Conservation (phyloP, 2,888 invertebrate species). For the Anarsia innoxiella region DNA sequence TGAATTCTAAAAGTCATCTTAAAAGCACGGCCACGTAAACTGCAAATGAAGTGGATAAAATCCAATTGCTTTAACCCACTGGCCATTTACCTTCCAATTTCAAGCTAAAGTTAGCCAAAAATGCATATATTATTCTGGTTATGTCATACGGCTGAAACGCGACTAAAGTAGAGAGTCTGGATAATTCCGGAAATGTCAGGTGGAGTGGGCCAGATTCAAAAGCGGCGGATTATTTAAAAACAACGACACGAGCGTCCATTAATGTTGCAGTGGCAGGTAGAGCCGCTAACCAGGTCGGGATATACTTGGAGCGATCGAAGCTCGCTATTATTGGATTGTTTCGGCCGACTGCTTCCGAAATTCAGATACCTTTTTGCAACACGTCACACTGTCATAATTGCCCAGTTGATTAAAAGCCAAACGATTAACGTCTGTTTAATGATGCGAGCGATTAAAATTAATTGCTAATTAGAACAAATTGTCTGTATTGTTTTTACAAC, state of each 20-base stretch:
- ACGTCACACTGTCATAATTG: background rate
- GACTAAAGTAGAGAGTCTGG: conserved; percentile 28
- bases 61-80: background rate
- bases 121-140: no score
- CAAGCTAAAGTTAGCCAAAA: no score
- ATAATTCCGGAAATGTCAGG: conserved; percentile 50
- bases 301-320: conserved; percentile 67
- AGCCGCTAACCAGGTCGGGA: conserved; percentile 50
- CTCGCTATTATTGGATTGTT: conserved; percentile 55
- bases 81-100: conserved; percentile 1
- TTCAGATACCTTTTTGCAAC: conserved; percentile 34
- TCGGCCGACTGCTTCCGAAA: conserved; percentile 34
- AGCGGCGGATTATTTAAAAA: conserved; percentile 41
- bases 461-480: conserved; percentile 6
- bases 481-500: conserved; percentile 2
- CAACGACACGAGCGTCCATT: conserved; percentile 58
- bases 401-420: conserved; percentile 12
- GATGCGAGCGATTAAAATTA: conserved; percentile 18
- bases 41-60: no score
- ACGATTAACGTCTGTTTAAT: conserved; percentile 20
- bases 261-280: conserved; percentile 61
- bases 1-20: background rate
- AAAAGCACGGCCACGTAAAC: no score
- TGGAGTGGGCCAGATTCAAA: conserved; percentile 51
- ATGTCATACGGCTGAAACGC: conserved; percentile 25